These are phyloP conservation scores for Lutjanus campechanus DNA, from an alignment of 2,797 vertebrate genomes.

Conservation along the genomic window DNA sequence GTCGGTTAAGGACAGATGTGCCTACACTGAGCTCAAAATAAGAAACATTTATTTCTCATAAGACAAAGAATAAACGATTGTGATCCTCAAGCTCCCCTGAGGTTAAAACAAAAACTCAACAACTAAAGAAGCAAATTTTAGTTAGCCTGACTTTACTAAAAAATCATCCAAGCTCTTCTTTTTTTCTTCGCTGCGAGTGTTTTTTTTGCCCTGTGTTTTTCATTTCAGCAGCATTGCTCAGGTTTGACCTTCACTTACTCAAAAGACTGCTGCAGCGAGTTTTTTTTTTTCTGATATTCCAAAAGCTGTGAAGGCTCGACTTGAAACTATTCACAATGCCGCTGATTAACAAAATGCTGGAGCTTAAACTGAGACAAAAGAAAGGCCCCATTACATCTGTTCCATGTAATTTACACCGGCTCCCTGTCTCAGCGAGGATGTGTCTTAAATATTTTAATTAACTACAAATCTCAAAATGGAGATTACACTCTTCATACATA, in stretches of 20 bases:
- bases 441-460: conserved; percentile 13
- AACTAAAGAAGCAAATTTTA: conserved; percentile 5
- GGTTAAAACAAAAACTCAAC: not conserved
- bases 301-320: conserved; percentile 2
- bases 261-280: conserved; percentile 9
- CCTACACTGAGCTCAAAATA: too few species aligned
- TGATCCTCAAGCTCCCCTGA: not conserved
- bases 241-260: conserved; percentile 36
- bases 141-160: conserved; percentile 3
- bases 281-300: conserved; percentile 18
- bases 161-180: not conserved
- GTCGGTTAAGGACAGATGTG: too few species aligned
- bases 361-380: not conserved
- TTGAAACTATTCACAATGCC: conserved; percentile 10
- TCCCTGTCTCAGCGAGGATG: not conserved
- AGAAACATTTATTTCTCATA: too few species aligned
- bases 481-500: not conserved
- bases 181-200: conserved; percentile 2
- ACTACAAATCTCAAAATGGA: conserved; percentile 8
- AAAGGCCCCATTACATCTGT: not conserved
- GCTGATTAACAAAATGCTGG: conserved; percentile 1
- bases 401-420: not conserved
- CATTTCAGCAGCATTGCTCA: conserved; percentile 21
- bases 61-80: too few species aligned
- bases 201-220: conserved; percentile 13